Evolutionary conservation across 2,888 invertebrate genomes (phyloP).

Genomic region (Xestia ashworthii): DNA sequence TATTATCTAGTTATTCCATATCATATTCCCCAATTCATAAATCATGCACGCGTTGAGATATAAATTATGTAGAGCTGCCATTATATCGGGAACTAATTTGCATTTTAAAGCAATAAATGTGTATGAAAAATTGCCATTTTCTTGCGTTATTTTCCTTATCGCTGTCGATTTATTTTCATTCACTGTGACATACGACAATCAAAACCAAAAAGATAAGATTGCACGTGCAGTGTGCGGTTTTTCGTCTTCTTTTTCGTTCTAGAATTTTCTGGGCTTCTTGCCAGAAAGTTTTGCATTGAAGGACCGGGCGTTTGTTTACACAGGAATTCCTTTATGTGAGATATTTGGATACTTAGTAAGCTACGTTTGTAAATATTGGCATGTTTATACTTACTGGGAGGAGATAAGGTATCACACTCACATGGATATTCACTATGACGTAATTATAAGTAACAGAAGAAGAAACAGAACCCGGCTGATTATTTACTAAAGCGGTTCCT

Average conservation of each 20-base stretch:
- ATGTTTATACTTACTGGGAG: neutral
- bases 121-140: slow-evolving; percentile 48
- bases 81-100: slow-evolving; percentile 48
- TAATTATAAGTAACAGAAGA: neutral
- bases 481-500: neutral
- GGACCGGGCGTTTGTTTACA: slow-evolving; percentile 10
- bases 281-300: slow-evolving; percentile 37
- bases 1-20: slow-evolving; percentile 30
- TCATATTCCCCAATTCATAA: slow-evolving; percentile 37
- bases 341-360: neutral
- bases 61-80: slow-evolving; percentile 29
- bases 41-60: slow-evolving; percentile 30
- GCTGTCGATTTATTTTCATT: slow-evolving; percentile 44
- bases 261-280: slow-evolving; percentile 36
- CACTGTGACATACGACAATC: slow-evolving; percentile 44
- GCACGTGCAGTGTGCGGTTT: slow-evolving; percentile 27
- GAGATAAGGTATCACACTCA: neutral
- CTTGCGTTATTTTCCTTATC: slow-evolving; percentile 53
- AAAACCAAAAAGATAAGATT: slow-evolving; percentile 47
- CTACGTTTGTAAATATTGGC: neutral
- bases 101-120: slow-evolving; percentile 49
- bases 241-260: slow-evolving; percentile 9
- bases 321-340: slow-evolving; percentile 18
- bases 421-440: neutral
- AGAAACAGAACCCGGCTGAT: neutral